Conservation (phyloP, 2,888 invertebrate genomes). For the Hyles lineata region DNA sequence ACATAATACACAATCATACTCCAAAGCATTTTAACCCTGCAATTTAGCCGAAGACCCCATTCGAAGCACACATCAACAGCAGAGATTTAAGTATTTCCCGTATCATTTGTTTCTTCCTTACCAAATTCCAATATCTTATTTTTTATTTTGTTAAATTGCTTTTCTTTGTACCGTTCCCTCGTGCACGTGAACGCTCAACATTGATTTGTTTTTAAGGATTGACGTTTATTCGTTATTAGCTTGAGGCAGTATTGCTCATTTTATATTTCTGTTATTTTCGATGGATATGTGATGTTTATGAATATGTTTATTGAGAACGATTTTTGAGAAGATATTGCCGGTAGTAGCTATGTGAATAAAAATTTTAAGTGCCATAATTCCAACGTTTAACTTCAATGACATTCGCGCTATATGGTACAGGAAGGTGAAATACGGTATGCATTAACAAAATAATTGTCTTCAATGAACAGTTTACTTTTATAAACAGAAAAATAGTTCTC, state of each 20-base stretch:
- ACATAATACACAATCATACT: conserved; percentile 28
- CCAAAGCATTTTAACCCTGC: conserved; percentile 18
- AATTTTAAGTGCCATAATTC: no score
- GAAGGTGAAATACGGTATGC: no score
- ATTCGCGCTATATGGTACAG: no score
- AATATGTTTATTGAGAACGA: neutral
- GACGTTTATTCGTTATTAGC: conserved; percentile 80
- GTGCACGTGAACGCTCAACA: conserved; percentile 65
- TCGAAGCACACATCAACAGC: conserved; percentile 75
- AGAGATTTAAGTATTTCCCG: conserved; percentile 81
- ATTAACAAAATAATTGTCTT: no score
- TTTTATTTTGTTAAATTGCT: conserved; percentile 84
- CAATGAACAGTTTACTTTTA: no score
- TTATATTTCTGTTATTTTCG: conserved; percentile 9
- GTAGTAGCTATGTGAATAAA: neutral
- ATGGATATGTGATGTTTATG: neutral
- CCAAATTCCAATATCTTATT: conserved; percentile 72
- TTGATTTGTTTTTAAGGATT: conserved; percentile 81
- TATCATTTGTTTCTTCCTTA: conserved; percentile 79
- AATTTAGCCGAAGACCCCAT: conserved; percentile 29
- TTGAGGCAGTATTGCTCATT: conserved; percentile 57
- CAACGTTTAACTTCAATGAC: no score
- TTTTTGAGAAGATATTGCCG: neutral
- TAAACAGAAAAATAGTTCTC: no score
- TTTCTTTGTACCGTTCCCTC: conserved; percentile 77